Conservation (phyloP, 2,113 vertebrate genomes). For the Macroglossus sobrinus region DNA sequence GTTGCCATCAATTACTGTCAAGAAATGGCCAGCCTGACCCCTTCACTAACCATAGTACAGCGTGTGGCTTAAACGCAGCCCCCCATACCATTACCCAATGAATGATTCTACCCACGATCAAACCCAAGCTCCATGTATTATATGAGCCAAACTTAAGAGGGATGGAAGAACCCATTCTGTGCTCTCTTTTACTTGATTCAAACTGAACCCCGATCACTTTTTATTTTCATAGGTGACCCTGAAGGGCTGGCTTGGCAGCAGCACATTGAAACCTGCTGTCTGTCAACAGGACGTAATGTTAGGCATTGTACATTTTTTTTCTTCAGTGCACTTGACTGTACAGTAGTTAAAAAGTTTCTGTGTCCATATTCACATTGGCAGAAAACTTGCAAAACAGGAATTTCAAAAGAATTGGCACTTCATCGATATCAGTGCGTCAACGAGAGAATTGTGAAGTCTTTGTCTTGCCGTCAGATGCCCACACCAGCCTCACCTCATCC, state of each 20-base stretch:
- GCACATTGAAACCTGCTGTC: accelerated
- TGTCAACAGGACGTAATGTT: not conserved
- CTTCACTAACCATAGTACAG: not conserved
- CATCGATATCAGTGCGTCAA: not conserved
- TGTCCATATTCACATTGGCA: not conserved
- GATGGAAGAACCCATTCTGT: not conserved
- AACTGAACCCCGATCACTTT: not conserved
- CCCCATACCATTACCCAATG: too few species aligned
- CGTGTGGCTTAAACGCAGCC: not conserved
- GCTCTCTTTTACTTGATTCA: not conserved
- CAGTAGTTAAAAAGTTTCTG: not conserved
- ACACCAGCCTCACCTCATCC: too few species aligned
- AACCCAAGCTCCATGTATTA: not conserved
- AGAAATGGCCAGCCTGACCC: not conserved
- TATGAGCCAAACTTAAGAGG: not conserved
- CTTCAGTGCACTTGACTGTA: not conserved
- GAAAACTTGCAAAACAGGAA: not conserved
- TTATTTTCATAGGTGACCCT: not conserved
- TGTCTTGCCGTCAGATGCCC: not conserved
- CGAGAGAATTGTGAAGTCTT: not conserved
- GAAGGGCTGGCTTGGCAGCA: not conserved
- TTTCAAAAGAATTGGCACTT: not conserved
- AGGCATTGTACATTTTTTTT: not conserved
- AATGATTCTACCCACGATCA: not conserved
- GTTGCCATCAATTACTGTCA: not conserved